A percentile compares a stretch with the other conserved stretches of the same genome.
phyloP scores from a whole-genome alignment of 2,113 vertebrate species.

The Vulpes lagopus region DNA sequence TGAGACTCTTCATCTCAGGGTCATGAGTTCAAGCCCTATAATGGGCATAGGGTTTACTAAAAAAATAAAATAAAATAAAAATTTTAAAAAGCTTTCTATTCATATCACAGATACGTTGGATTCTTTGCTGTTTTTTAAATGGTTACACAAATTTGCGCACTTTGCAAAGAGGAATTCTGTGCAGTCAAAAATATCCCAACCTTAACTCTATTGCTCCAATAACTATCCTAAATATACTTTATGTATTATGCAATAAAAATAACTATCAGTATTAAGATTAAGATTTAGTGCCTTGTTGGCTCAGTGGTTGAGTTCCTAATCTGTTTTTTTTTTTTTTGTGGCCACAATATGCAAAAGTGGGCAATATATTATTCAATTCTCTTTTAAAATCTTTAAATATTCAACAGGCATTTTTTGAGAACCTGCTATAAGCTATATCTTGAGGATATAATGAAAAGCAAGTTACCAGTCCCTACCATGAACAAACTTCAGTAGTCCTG shows the following conservation, averaged over 20 bases:
- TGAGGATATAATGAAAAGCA: neutral
- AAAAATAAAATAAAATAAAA: too few relatives aligned
- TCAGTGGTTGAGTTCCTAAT: too few relatives aligned
- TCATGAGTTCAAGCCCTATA: too few relatives aligned
- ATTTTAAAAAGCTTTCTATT: neutral
- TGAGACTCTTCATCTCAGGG: too few relatives aligned
- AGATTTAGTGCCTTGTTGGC: neutral
- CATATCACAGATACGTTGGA: neutral
- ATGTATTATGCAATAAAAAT: neutral
- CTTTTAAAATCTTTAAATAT: constrained; percentile 38
- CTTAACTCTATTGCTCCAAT: neutral
- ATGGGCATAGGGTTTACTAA: too few relatives aligned
- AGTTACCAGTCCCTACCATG: neutral
- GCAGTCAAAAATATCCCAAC: neutral
- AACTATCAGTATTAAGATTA: neutral
- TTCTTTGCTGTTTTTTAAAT: neutral
- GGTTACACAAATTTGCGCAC: neutral
- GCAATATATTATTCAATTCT: neutral
- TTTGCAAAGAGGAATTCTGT: neutral
- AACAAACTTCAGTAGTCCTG: neutral
- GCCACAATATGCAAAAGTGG: too few relatives aligned
- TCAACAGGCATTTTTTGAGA: neutral
- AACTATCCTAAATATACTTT: constrained; percentile 1
- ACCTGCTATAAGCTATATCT: neutral
- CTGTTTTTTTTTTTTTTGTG: too few relatives aligned